A percentile compares a stretch with the other conserved stretches of the same genome.
phyloP scores from a whole-genome alignment of 2,113 vertebrate genomes.

The Bos indicus region DNA sequence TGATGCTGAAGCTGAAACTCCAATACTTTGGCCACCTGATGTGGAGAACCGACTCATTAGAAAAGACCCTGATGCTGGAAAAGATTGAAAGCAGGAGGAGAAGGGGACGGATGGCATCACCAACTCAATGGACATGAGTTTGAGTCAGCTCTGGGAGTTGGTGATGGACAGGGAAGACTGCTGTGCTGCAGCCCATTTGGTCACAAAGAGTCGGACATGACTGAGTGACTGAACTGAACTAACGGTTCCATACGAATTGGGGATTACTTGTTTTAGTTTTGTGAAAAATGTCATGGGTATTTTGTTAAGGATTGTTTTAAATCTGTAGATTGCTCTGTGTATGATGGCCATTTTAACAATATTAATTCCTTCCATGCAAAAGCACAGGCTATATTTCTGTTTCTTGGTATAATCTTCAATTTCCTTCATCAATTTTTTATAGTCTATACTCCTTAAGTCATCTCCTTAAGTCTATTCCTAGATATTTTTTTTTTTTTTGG shows the following conservation, averaged over 20 bases:
- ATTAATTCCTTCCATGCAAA: too few species aligned
- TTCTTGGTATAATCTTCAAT: neutral
- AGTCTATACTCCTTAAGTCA: neutral
- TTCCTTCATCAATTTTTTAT: neutral
- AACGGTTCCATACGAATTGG: neutral
- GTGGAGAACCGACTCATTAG: neutral
- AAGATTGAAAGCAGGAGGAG: neutral
- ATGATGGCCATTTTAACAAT: neutral
- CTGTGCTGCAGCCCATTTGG: fast-evolving
- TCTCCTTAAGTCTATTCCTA: neutral
- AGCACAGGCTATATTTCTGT: neutral
- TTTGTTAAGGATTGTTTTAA: neutral
- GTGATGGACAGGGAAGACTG: neutral
- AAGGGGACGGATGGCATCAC: neutral
- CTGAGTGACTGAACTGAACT: neutral
- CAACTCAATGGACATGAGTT: neutral
- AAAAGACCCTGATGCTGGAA: neutral
- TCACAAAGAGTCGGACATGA: neutral
- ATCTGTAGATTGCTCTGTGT: neutral
- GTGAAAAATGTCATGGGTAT: neutral
- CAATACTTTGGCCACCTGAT: neutral
- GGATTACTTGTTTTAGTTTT: neutral
- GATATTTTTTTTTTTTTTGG: neutral
- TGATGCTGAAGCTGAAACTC: neutral
- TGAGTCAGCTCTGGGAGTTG: neutral